Conservation (phyloP, 2,113 vertebrate genomes). For the Coryphaenoides rupestris region DNA sequence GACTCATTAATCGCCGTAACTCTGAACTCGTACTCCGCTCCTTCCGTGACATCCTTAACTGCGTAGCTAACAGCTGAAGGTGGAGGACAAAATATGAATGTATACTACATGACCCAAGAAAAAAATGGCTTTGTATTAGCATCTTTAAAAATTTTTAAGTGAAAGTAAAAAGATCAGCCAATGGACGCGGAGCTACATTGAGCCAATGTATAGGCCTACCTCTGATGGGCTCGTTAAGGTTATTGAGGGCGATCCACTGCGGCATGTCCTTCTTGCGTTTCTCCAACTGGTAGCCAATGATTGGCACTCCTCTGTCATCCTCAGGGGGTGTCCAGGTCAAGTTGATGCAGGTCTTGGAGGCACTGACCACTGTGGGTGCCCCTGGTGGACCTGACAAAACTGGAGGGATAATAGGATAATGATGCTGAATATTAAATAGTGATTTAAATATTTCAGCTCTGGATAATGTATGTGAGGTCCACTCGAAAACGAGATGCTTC, state of each 20-base stretch:
- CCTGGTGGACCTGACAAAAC: conserved; percentile 77
- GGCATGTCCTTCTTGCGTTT: conserved; percentile 81
- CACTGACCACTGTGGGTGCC: conserved; percentile 69
- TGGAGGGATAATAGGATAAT: conserved; percentile 41
- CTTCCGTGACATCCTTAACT: conserved; percentile 75
- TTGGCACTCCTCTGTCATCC: conserved; percentile 65
- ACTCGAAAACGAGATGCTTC: too few relatives aligned
- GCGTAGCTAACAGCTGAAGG: conserved; percentile 71
- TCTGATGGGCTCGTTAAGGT: conserved; percentile 61
- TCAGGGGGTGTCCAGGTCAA: conserved; percentile 77
- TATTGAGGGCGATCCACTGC: conserved; percentile 75
- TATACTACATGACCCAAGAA: background rate
- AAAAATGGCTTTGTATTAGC: background rate
- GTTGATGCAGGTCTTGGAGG: conserved; percentile 72
- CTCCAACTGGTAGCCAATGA: conserved; percentile 81
- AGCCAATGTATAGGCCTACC: conserved; percentile 66
- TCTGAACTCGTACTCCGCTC: conserved; percentile 84
- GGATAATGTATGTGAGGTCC: too few relatives aligned
- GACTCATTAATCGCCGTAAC: conserved; percentile 81
- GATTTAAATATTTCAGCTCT: too few relatives aligned
- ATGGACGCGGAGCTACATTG: background rate
- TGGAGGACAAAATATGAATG: background rate
- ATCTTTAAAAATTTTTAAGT: background rate
- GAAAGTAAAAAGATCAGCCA: background rate
- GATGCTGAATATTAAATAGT: conserved; percentile 3